Base-by-base conservation (phyloP, 2,888 invertebrate genomes). In the Meteorus colon region DNA sequence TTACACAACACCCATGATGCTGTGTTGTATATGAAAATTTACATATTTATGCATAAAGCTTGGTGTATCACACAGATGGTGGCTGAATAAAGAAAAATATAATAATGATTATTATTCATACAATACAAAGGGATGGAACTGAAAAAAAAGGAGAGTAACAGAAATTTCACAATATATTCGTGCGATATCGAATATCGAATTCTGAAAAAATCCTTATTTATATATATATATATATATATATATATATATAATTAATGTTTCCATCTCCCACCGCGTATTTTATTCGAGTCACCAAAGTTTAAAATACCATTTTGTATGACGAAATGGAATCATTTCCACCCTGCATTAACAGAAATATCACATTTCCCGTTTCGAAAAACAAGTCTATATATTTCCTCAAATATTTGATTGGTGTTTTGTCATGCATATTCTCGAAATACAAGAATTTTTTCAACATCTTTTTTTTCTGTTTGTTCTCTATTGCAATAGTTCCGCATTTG, bases 401-500 rank as follows among this genome's bases (percentile, higher is more conserved):
- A 19, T 55, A 19, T 55, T n/a, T 55, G 5, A 55, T 55, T 14
- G 4, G 16, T 19, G 55, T 55, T 55, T 55, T 5, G 19, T 55
- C 19, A 55, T 4, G 19, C 19, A 19, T 55, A 55, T 55, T 55
- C 41, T 62, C 6, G 27, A 29, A 34, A 62, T 27, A 16, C 29
- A 29, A 24, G 34, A 24, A 27, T 51, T 24, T 65, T 27, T 19
- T 45, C 51, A 4, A 34, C 51, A 24, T 31, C 37, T 31, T 16
- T 41, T 41, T 31, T 75, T 34, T 75, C 37, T 24, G 3, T 45
- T 76, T 63, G 12, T 74, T 60, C 69, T 48, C 41, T 85, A 86
- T 51, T 3, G 8, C 14, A 45, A 48, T 45, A 91, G 93, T 92
- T 75, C 95, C 95, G 34, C 93, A 93, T 86, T 90, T 96, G 91